Evolutionary conservation across 1,140 invertebrate species (phyloP).

Genomic region (Drosophila grimshawi): DNA sequence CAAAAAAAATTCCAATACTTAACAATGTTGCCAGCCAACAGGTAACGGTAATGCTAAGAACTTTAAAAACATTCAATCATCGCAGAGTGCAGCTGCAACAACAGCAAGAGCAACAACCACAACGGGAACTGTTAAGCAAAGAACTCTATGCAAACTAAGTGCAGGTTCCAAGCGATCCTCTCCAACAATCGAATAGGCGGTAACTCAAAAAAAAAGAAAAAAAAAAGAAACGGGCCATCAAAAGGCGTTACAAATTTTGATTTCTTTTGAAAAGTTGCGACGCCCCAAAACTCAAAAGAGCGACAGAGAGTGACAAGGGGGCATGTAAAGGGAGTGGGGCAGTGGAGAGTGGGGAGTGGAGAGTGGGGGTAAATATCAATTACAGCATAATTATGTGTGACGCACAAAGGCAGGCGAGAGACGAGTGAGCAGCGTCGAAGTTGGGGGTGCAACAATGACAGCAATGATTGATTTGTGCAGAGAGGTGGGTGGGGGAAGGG

Average conservation of each 20-base stretch:
- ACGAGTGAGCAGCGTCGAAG: neutral
- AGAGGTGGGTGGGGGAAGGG: slow-evolving; percentile 24
- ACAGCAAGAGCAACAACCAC: neutral
- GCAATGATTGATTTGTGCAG: slow-evolving; percentile 76
- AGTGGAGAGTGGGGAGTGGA: neutral
- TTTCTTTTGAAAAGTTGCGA: slow-evolving; percentile 78
- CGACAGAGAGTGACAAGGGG: slow-evolving; percentile 23
- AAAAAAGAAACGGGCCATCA: slow-evolving; percentile 67
- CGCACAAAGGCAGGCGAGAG: slow-evolving; percentile 46
- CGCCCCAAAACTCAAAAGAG: slow-evolving; percentile 47
- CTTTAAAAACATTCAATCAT: slow-evolving; percentile 55
- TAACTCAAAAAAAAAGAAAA: slow-evolving; percentile 21
- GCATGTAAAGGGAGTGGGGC: neutral
- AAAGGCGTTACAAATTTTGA: slow-evolving; percentile 82
- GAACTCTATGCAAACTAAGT: slow-evolving; percentile 78
- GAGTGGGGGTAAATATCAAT: slow-evolving; percentile 71
- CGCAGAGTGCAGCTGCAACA: slow-evolving; percentile 23
- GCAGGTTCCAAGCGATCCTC: slow-evolving; percentile 44
- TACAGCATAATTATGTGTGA: slow-evolving; percentile 82
- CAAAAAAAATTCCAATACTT: slow-evolving; percentile 33
- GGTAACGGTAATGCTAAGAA: slow-evolving; percentile 60
- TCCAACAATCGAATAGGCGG: slow-evolving; percentile 18
- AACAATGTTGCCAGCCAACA: slow-evolving; percentile 7
- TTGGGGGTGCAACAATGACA: slow-evolving; percentile 57
- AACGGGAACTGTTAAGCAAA: slow-evolving; percentile 11